A percentile compares a stretch with the other conserved stretches of the same genome.
phyloP scores from a whole-genome alignment of 2,113 vertebrate genomes.

The Gymnocephalus cernua region DNA sequence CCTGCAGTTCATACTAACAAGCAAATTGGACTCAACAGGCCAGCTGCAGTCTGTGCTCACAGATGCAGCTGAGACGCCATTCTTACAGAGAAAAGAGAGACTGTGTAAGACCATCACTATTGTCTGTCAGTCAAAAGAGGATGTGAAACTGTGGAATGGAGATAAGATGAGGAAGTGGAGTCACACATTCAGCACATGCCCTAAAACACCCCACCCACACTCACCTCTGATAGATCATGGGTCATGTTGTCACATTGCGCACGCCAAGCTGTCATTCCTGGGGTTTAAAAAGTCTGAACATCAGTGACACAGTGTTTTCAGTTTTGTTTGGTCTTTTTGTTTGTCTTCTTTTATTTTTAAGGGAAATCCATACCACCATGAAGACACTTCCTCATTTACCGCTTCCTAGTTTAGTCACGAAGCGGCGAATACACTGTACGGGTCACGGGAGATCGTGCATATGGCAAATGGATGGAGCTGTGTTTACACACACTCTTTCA shows the following conservation, averaged over 20 bases:
- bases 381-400: constrained; percentile 16
- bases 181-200: constrained; percentile 80
- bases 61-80: constrained; percentile 30
- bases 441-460: constrained; percentile 57
- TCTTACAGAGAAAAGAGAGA: constrained; percentile 27
- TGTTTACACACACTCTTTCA: constrained; percentile 77
- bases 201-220: constrained; percentile 67
- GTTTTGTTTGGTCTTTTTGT: neutral
- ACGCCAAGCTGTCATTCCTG: constrained; percentile 54
- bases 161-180: constrained; percentile 79
- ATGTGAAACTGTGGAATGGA: constrained; percentile 70
- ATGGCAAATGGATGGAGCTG: constrained; percentile 61
- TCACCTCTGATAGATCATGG: constrained; percentile 76
- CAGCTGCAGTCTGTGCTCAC: constrained; percentile 30
- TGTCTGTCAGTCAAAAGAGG: constrained; percentile 72
- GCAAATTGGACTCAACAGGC: constrained; percentile 22
- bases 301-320: neutral
- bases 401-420: constrained; percentile 29
- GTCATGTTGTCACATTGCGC: constrained; percentile 73
- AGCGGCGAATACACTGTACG: constrained; percentile 8
- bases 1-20: constrained; percentile 37
- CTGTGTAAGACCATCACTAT: constrained; percentile 35
- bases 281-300: constrained; percentile 45
- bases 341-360: neutral
- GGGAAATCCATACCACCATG: constrained; percentile 1